phyloP scores from a whole-genome alignment of 2,888 invertebrate genomes.

The Dione juno region DNA sequence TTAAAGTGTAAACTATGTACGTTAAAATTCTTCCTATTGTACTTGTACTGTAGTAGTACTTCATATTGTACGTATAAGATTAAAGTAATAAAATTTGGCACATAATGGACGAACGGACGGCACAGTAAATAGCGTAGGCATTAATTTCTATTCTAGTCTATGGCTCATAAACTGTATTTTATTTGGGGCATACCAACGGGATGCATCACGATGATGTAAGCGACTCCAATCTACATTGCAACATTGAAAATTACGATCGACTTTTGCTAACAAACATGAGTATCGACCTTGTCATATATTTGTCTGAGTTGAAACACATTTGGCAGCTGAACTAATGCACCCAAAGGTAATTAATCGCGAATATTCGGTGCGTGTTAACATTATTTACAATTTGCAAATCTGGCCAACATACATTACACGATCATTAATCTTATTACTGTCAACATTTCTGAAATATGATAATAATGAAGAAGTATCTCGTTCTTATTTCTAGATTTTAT shows the following conservation, averaged over 20 bases:
- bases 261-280: constrained; percentile 42
- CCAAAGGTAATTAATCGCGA: constrained; percentile 42
- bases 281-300: constrained; percentile 47
- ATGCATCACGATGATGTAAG: constrained; percentile 51
- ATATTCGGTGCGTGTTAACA: constrained; percentile 37
- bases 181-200: constrained; percentile 46
- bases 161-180: constrained; percentile 46
- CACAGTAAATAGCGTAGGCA: constrained; percentile 35
- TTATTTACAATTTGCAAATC: constrained; percentile 39
- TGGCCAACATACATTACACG: neutral
- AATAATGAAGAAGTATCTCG: neutral
- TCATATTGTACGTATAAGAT: neutral
- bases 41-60: too few species aligned
- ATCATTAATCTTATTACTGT: constrained; percentile 18
- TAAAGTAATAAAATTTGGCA: constrained; percentile 18
- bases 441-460: neutral
- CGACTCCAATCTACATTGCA: constrained; percentile 46
- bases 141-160: constrained; percentile 46
- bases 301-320: constrained; percentile 48
- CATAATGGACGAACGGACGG: constrained; percentile 22
- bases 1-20: too few species aligned
- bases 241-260: constrained; percentile 51
- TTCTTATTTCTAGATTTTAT: neutral
- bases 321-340: constrained; percentile 52
- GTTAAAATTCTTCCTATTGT: neutral